Conservation (phyloP, 2,888 invertebrate species). For the Argynnis bischoffii region DNA sequence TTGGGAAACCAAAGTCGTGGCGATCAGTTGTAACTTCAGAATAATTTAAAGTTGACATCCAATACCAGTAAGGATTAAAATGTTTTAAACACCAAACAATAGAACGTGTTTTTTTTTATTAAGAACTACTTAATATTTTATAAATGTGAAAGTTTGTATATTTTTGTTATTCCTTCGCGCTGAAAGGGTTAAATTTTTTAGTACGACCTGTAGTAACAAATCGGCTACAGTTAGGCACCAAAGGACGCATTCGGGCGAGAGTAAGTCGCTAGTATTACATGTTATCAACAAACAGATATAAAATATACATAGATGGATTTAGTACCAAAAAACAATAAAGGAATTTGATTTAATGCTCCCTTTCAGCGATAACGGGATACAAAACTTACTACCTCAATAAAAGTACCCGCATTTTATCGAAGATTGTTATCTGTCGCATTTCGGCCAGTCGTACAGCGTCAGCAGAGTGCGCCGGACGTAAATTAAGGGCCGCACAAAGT, state of each 20-base stretch:
- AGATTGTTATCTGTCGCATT: constrained; percentile 68
- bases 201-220: too few relatives aligned
- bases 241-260: too few relatives aligned
- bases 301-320: constrained; percentile 26
- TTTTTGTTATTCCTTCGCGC: too few relatives aligned
- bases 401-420: constrained; percentile 71
- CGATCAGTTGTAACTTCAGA: neutral
- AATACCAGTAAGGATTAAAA: constrained; percentile 13
- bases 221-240: too few relatives aligned
- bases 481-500: constrained; percentile 42
- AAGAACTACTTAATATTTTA: too few relatives aligned
- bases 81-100: constrained; percentile 24
- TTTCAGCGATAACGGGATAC: constrained; percentile 69
- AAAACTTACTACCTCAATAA: constrained; percentile 55
- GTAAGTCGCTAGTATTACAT: too few relatives aligned
- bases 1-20: constrained; percentile 19
- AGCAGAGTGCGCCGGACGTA: constrained; percentile 61
- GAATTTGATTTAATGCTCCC: constrained; percentile 73
- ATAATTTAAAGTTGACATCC: too few relatives aligned
- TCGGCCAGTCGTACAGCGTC: constrained; percentile 63
- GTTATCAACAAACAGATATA: neutral
- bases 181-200: too few relatives aligned
- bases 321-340: constrained; percentile 56
- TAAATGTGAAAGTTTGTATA: too few relatives aligned
- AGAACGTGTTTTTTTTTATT: too few relatives aligned